Percentiles rank a stretch among this genome's conserved stretches.
Evolutionary conservation across 2,797 vertebrate species (phyloP).

Genomic region (Rhynchonycteris naso): DNA sequence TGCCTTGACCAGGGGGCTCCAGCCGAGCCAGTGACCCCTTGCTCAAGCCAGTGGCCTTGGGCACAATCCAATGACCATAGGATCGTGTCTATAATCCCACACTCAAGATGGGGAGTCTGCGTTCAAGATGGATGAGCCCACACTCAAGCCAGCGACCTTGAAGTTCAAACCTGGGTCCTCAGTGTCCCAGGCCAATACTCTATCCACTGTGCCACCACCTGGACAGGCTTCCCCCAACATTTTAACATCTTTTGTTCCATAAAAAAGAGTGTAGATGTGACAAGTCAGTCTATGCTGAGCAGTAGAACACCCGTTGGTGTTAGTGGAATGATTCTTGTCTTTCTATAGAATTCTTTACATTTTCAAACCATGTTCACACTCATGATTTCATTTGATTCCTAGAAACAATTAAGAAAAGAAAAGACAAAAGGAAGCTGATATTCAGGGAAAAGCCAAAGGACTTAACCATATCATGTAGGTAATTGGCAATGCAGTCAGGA

Average conservation of each 20-base stretch:
- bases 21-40: no score
- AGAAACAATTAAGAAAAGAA: neutral
- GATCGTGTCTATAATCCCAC: no score
- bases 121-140: no score
- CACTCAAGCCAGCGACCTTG: no score
- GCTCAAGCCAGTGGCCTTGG: no score
- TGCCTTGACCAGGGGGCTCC: no score
- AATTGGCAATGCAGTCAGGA: neutral
- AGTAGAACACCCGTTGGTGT: neutral
- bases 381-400: neutral
- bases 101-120: no score
- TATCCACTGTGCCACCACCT: no score
- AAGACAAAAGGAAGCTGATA: neutral
- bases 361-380: slow-evolving; percentile 23
- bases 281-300: neutral
- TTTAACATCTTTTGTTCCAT: neutral
- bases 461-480: neutral
- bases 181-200: no score
- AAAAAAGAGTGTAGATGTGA: neutral
- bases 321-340: neutral
- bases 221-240: neutral
- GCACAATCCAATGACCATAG: no score
- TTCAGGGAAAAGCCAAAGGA: neutral
- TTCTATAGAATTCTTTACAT: neutral
- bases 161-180: no score